A percentile compares a stretch with the other conserved stretches of the same genome.
Evolutionary conservation across 2,888 invertebrate species (phyloP).

Genomic region (Tenthredo amoena): DNA sequence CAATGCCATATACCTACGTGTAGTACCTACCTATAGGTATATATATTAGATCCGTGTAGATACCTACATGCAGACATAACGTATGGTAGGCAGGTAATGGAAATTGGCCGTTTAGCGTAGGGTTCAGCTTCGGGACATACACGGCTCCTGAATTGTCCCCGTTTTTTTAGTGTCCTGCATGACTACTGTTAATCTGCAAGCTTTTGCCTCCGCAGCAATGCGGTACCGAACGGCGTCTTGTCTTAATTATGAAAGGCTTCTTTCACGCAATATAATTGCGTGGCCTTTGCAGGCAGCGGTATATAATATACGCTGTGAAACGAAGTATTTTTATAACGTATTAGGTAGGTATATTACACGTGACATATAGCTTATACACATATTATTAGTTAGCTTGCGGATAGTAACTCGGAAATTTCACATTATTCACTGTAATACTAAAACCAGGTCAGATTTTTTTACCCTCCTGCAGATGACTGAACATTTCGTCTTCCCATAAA

Average conservation of each 20-base stretch:
- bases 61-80: not conserved
- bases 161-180: not conserved
- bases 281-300: not conserved
- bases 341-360: too few relatives aligned
- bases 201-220: not conserved
- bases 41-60: not conserved
- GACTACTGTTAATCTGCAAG: not conserved
- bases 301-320: not conserved
- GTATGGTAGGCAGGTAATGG: conserved; percentile 20
- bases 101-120: conserved; percentile 40
- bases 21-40: not conserved
- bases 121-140: conserved; percentile 23
- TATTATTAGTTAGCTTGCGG: not conserved
- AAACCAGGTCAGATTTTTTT: not conserved
- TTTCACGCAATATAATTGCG: conserved; percentile 4
- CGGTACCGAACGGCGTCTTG: not conserved
- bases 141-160: conserved; percentile 10
- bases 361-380: not conserved
- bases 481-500: conserved; percentile 17
- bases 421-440: not conserved
- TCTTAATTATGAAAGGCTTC: conserved; percentile 17
- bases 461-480: not conserved
- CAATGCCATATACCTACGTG: not conserved
- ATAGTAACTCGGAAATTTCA: not conserved
- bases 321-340: conserved; percentile 1